Base-by-base conservation (phyloP, 2,113 vertebrate species). In the Dasyprocta punctata region DNA sequence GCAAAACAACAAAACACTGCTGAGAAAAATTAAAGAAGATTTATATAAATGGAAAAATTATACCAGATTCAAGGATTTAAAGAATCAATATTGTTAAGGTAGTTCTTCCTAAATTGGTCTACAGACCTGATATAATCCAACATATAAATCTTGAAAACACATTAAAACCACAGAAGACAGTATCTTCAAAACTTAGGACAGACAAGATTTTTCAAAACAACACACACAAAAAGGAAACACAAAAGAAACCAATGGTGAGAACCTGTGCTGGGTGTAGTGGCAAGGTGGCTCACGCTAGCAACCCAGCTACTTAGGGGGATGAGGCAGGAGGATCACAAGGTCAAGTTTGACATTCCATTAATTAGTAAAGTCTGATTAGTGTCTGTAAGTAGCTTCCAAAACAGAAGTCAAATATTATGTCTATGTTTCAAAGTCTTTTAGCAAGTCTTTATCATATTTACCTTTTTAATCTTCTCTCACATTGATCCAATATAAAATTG, bases 141-240 rank as follows among this genome's bases (percentile, higher is more conserved):
- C 77, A 80, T 19, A 80, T 80, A 54, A 52, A 80, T 54, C 49
- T 54, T 36, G 54, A 56, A 56, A 56, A 56, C 47, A 54, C 77
- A 54, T 54, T 80, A 80, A 36, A 80, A 80, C 49, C 30, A 36
- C 17, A 80, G 49, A 17, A 61, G 56, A 84, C 0, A 69, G 16
- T 80, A 80, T 61, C 69, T 67, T 89, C 47, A 90, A 93, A 77
- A 71, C 0, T 41, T 80, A 60, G 38, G 36, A 60, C 7, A 60
- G 63, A 60, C 41, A 78, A 85, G 26, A 92, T 92, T 84, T 61
- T 92, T 84, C 30, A 96, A 89, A 36, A 75, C 5, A 26, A 49
- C 36, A 86, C 24, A 49, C 38, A 80, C 67, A 90, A 60, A 89
- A 6, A 41, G n/a, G 41, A 52, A 41, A 26, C 20, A 56, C 56